A percentile compares a stretch with the other conserved stretches of the same genome.
Conservation (phyloP, 2,797 vertebrate species). For the Eospalax fontanierii region DNA sequence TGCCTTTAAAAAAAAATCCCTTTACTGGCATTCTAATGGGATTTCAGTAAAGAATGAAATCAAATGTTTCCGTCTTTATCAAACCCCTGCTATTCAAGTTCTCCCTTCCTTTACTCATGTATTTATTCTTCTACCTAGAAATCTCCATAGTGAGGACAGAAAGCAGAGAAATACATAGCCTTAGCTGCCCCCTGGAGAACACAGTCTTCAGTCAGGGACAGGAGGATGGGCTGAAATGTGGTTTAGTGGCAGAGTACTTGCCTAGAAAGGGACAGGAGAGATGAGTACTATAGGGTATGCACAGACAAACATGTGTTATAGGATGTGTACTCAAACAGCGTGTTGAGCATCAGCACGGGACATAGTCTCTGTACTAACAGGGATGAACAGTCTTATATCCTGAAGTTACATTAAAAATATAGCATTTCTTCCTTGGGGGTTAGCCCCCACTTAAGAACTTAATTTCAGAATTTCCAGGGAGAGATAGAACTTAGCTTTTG, state of each 20-base stretch:
- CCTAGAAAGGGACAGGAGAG: neutral
- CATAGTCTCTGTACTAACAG: neutral
- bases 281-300: neutral
- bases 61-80: constrained; percentile 48
- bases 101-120: neutral
- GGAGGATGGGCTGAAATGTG: neutral
- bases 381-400: neutral
- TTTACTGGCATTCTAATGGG: constrained; percentile 54
- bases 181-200: neutral
- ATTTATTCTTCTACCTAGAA: constrained; percentile 52
- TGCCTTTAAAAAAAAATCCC: constrained; percentile 62
- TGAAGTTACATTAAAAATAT: constrained; percentile 21
- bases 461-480: constrained; percentile 25
- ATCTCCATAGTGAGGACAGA: neutral
- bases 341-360: neutral
- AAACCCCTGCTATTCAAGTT: constrained; percentile 22
- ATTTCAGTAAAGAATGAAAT: constrained; percentile 52
- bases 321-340: neutral
- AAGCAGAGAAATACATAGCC: neutral
- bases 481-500: constrained; percentile 21
- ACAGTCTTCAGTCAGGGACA: neutral
- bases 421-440: neutral
- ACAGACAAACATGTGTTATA: neutral
- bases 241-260: neutral
- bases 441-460: neutral